Evolutionary conservation across 2,113 vertebrate genomes (phyloP), one percentile per base, ranked within the genome.

Genomic region (Struthio camelus): DNA sequence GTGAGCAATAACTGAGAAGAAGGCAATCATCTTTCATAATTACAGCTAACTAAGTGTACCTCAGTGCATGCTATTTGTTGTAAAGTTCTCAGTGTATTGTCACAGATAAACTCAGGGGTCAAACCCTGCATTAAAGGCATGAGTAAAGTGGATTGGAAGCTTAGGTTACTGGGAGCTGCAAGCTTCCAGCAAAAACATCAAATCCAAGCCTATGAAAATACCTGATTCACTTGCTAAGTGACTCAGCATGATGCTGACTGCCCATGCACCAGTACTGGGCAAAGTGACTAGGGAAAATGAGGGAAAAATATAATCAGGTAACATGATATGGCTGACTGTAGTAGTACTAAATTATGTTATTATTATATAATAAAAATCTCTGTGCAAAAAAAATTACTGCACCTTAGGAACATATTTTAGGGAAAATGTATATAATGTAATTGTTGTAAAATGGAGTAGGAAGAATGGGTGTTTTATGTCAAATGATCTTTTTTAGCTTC

Each of bases 21-120:
- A 95, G 53, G 75, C 67, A 94, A 91, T 91, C 64, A 89, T 85
- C 75, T 82, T 83, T 83, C 89, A 67, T 95, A 97, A 95, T 94
- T 94, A 78, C 81, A 80, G 3, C 79, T 91, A 91, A 69, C 48
- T 62, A 83, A 94, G 64, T 56, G 61, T 62, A 90, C 89, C 80
- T 80, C 36, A 72, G 64, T 67, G 54, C 40, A 10, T 58, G 20
- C 24, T 34, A 42, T 80, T 97, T 77, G 62, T 91, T 56, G 42
- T 83, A 93, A 94, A 94, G 87, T 50, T 38, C 75, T 87, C 50
- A 40, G 20, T 89, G 94, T 95, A 93, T 77, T 67, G 71, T 85
- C 79, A 80, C 64, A 91, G 80, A 89, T 89, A 96, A 96, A 87
- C 50, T 83, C 75, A 20, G 50, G 75, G 50, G 89, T 87, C 87